phyloP scores from a whole-genome alignment of 1,140 invertebrate species.

The Cotesia typhae region DNA sequence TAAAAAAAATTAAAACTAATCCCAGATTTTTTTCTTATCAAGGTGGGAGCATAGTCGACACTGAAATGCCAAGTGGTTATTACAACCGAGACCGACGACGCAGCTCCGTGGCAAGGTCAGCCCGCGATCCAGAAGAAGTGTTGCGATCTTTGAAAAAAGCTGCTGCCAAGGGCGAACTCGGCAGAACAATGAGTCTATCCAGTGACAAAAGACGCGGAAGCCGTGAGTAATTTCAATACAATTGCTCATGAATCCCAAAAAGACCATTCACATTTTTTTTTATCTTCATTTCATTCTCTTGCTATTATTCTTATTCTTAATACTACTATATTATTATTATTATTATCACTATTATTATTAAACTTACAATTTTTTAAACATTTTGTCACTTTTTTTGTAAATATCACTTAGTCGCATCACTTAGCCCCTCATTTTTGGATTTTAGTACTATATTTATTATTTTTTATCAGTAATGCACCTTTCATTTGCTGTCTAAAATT shows the following conservation, averaged over 20 bases:
- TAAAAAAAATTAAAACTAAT: background rate
- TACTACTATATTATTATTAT: background rate
- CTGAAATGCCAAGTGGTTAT: slow-evolving; percentile 65
- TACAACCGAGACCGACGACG: slow-evolving; percentile 76
- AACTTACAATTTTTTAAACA: background rate
- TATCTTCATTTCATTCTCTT: slow-evolving; percentile 11
- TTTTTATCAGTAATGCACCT: too few species aligned
- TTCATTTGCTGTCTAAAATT: too few species aligned
- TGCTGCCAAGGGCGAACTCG: slow-evolving; percentile 77
- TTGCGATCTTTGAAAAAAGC: slow-evolving; percentile 76
- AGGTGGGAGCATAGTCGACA: slow-evolving; percentile 65
- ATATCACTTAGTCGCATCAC: too few species aligned
- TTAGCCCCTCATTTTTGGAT: too few species aligned
- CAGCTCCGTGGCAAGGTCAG: slow-evolving; percentile 76
- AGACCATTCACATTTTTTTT: slow-evolving; percentile 36
- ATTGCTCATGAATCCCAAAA: slow-evolving; percentile 27
- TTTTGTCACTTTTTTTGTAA: background rate
- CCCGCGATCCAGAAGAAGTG: slow-evolving; percentile 83
- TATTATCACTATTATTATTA: background rate
- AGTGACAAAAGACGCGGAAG: slow-evolving; percentile 68
- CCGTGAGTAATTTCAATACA: slow-evolving; percentile 68
- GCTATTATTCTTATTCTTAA: background rate
- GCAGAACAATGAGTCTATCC: slow-evolving; percentile 79
- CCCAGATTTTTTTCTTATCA: slow-evolving; percentile 42
- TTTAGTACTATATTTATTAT: too few species aligned